Base-by-base conservation (phyloP, 2,113 vertebrate species). In the Rhinichthys klamathensis region DNA sequence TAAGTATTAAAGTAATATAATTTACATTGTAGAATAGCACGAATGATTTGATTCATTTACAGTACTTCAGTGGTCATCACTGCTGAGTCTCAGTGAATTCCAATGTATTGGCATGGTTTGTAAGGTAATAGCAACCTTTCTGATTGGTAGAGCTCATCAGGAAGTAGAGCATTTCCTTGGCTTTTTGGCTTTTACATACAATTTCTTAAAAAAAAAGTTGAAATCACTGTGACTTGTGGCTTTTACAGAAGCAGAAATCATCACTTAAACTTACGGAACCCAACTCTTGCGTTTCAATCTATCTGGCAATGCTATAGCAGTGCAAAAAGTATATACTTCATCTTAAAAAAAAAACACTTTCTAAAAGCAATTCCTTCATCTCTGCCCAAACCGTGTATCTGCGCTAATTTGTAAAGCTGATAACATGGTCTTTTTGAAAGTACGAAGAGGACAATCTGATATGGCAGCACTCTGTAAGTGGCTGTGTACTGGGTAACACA, bases 401-500 rank as follows among this genome's bases (percentile, higher is more conserved):
- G 46, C 32, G 11, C 21, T 82, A 58, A 72, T 83, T 83, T 83
- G 65, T 41, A 58, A 58, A 51, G 32, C 67, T 73, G 81, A 73
- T 83, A 72, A 35, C 3, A 12, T 15, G 46, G 49, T 32, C 23
- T 72, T 72, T 67, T 83, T 41, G 27, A 83, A 83, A 83, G 49
- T 72, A 83, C 49, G 65, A 15, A 83, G 21, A 83, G 67, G 80
- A 72, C 81, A 58, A 83, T 83, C 81, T 72, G 81, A 83, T 82
- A 38, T 15, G 79, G n/a, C 85, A 67, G n/a, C 58, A 25, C 69
- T 51, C 46, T 75, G 75, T 78, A 86, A 41, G 69, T 74, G 72
- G 49, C 49, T 58, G 85, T 83, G 75, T 83, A 70, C 81, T 51
- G 73, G 35, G 51, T 83, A 78, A 70, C 85, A 83, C 81, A 83